A percentile compares a stretch with the other conserved stretches of the same genome.
Conservation (phyloP, 2,113 vertebrate genomes). For the Montifringilla adamsi region DNA sequence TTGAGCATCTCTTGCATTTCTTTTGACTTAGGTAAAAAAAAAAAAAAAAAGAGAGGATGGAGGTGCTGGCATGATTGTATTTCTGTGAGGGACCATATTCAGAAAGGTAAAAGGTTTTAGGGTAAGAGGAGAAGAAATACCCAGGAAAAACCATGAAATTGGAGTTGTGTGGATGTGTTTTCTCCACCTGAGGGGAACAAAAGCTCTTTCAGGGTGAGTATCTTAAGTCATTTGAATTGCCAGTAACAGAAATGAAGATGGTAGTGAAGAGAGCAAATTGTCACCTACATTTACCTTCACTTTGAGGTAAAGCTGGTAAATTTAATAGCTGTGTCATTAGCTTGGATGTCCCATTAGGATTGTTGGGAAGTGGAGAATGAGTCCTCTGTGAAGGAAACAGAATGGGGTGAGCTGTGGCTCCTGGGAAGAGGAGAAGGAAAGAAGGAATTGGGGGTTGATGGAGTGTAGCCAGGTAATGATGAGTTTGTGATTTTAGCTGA, state of each 20-base stretch:
- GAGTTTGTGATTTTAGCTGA: not conserved
- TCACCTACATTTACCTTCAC: not conserved
- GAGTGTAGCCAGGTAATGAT: not conserved
- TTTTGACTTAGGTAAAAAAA: not conserved
- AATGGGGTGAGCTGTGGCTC: not conserved
- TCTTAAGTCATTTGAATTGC: not conserved
- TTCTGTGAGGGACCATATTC: not conserved
- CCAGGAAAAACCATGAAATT: not conserved
- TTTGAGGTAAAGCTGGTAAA: not conserved
- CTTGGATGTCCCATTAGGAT: not conserved
- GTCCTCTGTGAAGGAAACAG: not conserved
- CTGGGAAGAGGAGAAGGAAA: not conserved
- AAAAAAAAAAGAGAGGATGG: not conserved
- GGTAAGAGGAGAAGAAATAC: not conserved
- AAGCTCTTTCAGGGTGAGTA: not conserved
- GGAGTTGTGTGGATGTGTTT: not conserved
- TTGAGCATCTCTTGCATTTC: not conserved
- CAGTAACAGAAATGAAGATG: not conserved
- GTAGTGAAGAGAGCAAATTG: not conserved
- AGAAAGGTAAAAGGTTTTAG: not conserved
- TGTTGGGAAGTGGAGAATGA: not conserved
- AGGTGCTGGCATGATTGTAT: not conserved
- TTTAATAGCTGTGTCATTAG: not conserved
- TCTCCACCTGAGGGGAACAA: not conserved
- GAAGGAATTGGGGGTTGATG: not conserved